Evolutionary conservation across 2,888 invertebrate species (phyloP).

Genomic region (Eulithis prunata): DNA sequence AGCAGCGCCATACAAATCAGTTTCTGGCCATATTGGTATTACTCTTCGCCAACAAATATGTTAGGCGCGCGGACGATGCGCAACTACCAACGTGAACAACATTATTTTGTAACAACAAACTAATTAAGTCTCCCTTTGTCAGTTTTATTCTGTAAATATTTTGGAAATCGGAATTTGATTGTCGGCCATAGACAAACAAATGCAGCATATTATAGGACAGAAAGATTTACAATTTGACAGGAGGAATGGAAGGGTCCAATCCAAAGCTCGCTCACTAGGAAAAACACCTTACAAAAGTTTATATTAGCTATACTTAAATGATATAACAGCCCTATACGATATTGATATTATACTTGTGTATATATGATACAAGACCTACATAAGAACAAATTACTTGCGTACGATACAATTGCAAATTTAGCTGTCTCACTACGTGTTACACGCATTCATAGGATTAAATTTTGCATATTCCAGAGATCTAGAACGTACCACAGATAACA

Average conservation of each 20-base stretch:
- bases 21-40: background rate
- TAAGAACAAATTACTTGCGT: background rate
- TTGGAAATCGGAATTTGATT: slow-evolving; percentile 1
- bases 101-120: slow-evolving; percentile 37
- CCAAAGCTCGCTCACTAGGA: no score
- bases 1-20: no score
- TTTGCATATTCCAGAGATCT: slow-evolving; percentile 8
- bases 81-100: slow-evolving; percentile 35
- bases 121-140: slow-evolving; percentile 26
- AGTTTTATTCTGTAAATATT: slow-evolving; percentile 12
- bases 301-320: no score
- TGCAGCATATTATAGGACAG: no score
- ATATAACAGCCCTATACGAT: no score
- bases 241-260: no score
- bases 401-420: background rate
- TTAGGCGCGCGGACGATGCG: slow-evolving; percentile 34
- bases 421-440: slow-evolving; percentile 1
- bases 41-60: slow-evolving; percentile 31
- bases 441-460: slow-evolving; percentile 9
- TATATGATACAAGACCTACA: background rate
- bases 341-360: no score
- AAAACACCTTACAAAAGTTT: no score
- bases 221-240: no score
- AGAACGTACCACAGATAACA: background rate
- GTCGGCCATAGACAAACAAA: background rate